These are phyloP conservation scores for Drosophila hydei DNA, from an alignment of 1,140 invertebrate genomes.

Conservation along the genomic window DNA sequence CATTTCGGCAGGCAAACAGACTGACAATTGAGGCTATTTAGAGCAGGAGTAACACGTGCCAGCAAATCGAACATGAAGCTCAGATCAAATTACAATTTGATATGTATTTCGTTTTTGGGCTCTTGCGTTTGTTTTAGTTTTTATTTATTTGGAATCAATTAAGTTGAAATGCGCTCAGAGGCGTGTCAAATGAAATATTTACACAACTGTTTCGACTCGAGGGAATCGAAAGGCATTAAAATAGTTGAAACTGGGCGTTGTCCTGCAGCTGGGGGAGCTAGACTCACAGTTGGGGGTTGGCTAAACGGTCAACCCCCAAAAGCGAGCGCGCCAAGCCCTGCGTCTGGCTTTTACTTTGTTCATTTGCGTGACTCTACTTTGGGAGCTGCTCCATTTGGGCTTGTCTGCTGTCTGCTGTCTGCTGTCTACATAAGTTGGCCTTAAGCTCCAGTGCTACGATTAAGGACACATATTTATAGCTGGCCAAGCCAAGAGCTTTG, in stretches of 20 bases:
- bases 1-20: constrained; percentile 31
- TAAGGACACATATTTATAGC: constrained; percentile 34
- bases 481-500: not conserved
- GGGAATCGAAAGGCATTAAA: constrained; percentile 35
- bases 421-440: constrained; percentile 37
- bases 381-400: constrained; percentile 14
- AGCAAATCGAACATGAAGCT: constrained; percentile 45
- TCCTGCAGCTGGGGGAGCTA: constrained; percentile 1
- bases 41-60: constrained; percentile 17
- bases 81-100: constrained; percentile 56
- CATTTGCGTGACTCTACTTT: constrained; percentile 55
- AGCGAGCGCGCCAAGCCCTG: constrained; percentile 7
- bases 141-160: constrained; percentile 69
- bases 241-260: constrained; percentile 58
- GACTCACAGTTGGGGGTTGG: not conserved
- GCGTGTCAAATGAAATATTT: constrained; percentile 59
- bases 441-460: constrained; percentile 51
- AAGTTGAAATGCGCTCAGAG: constrained; percentile 37
- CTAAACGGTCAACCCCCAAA: constrained; percentile 1
- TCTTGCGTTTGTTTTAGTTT: not conserved
- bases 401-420: constrained; percentile 4
- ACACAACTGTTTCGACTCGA: constrained; percentile 34
- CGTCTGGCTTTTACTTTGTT: constrained; percentile 41
- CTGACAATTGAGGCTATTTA: constrained; percentile 18
- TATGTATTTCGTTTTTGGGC: not conserved